Base-by-base conservation (phyloP, 2,797 vertebrate species). In the Synanceia verrucosa region DNA sequence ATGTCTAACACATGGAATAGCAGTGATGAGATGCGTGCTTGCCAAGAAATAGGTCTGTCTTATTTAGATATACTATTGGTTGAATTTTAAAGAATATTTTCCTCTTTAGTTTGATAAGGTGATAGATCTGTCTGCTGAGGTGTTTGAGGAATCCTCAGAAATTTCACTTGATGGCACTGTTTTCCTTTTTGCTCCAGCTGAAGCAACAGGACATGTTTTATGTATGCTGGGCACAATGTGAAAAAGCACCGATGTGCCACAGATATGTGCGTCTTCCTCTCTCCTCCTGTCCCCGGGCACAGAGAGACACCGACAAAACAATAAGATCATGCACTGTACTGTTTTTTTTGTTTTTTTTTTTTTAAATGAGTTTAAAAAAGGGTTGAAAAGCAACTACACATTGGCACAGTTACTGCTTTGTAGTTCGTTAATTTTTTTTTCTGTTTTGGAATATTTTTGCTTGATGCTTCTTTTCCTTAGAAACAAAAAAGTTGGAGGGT, bases 121-220 rank as follows among this genome's bases (percentile, higher is more conserved):
- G 84, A 80, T 73, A 19, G 73, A 83, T 86, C 52, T 63, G 44
- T 83, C 81, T 79, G 63, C 68, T 33, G 44, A 85, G 75, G 76
- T 76, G 73, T 89, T 94, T 95, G 93, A 96, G 95, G 94, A 96
- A 95, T 95, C 96, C 96, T 96, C 92, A 91, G 94, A 96, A 95
- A 94, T 95, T 96, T 97, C 97, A 98, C 97, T 98, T 98, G 97
- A 99, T 99, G 97, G 97, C 97, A 99, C 94, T 99, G 96, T 99
- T 99, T 98, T 97, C 96, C 96, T 97, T 97, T 95, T 95, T 94
- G 95, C 89, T 90, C 82, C 76, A 43, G 76, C 89, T 72, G 81
- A 87, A 94, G 91, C 91, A 94, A 93, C 91, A 92, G 90, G 92
- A 81, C 84, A 89, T 92, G 90, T 92, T 93, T 94, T 90, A 92